Base-by-base conservation (phyloP, 2,113 vertebrate species). In the Sialia sialis region DNA sequence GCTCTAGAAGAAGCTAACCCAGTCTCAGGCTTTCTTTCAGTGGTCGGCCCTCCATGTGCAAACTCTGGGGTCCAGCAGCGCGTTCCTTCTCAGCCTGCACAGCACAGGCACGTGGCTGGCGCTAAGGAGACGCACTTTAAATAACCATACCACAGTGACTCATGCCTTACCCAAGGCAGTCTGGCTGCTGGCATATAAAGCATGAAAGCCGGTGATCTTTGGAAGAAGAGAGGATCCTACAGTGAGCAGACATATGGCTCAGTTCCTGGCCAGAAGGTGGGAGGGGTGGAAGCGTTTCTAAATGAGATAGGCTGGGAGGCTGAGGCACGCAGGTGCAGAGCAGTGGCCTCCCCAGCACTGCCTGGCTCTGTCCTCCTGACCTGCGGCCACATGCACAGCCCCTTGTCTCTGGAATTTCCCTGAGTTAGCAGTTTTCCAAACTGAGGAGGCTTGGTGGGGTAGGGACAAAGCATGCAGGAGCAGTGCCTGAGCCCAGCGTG, bases 211-310 rank as follows among this genome's bases (percentile, higher is more conserved):
- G 4, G 75, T 91, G 90, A 94, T 94, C 84, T 77, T 87, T 87
- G 94, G 78, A 92, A 76, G 78, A 63, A 58, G 82, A 93, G 67
- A 94, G 70, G 78, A 85, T 95, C 75, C 73, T 79, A 69, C 68
- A 87, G 91, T 1, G 82, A 96, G 68, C 87, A 95, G 87, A 89
- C 93, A 96, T 90, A 94, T 89, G 93, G 93, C 83, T 90, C 86
- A 77, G 92, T 76, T 96, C 86, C 92, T 92, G 93, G 78, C 79
- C 92, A 95, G 93, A 90, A 93, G 91, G 94, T 55, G 82, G 90
- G 87, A 92, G 83, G 67, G 59, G 48, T 88, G 75, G 83, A 91
- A 83, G 63, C 3, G 1, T 62, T 94, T 56, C 87, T 86, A 69
- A 87, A 89, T 32, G 84, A 82, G 49, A 41, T 20, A 67, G 82